Evolutionary conservation across 2,888 invertebrate species (phyloP), one percentile per base, ranked within the genome.

Genomic region (Phasia obesa): DNA sequence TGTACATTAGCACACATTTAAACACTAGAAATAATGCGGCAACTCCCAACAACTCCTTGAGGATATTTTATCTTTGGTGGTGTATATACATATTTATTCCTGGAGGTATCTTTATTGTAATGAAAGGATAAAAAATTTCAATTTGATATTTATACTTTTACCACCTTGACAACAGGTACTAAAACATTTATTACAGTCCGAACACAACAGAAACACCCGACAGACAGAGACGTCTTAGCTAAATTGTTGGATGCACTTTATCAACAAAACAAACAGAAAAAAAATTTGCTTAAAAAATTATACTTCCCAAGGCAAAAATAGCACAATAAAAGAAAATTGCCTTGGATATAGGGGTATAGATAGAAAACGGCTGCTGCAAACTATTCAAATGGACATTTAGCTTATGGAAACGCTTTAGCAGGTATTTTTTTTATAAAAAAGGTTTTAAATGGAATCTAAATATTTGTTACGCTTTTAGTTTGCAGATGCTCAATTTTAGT

Each of bases 131-230:
- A 71, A 38, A 53, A 38, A 27, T 9, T 23, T 5, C 25, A 60
- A 42, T 76, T 69, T 27, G 64, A 60, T 69, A 69, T 76, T 62
- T 70, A 77, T 69, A 53, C 47, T 7, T 69, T 62, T 19, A n/a
- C 21, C 70, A 64, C n/a, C 64, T 70, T 64, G 70, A 78, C 78
- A 78, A 78, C 78, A 78, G 78, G 78, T 76, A 74, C 25, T 67
- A 71, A 23, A 42, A 64, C 53, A 78, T 78, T 71, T 71, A 78
- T 71, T 42, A 78, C 25, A 57, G 55, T 49, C 47, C 57, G 62
- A 69, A 25, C 5, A 27, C 31, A 44, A 23, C 49, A 76, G 17
- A 69, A 76, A 53, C 62, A 71, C 55, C 78, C n/a, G n/a, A n/a
- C n/a, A n/a, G n/a, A n/a, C n/a, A n/a, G n/a, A 69, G 55, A 57